Conservation (phyloP, 2,888 invertebrate species). For the Odontothrips loti region DNA sequence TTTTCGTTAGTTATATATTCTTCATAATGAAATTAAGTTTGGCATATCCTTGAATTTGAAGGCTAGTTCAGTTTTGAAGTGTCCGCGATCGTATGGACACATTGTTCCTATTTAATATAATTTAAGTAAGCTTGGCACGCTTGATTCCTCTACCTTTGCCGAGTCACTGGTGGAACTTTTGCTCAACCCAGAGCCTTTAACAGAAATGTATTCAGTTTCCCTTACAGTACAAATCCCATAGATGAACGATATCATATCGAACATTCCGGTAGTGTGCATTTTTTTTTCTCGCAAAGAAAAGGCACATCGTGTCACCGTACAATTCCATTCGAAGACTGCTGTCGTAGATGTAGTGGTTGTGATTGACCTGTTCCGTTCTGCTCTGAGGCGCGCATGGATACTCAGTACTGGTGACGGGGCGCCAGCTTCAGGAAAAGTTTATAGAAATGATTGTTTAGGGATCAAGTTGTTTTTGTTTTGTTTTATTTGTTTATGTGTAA, state of each 20-base stretch:
- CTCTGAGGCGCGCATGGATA: constrained; percentile 25
- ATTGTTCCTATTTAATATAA: constrained; percentile 25
- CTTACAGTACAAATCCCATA: background rate
- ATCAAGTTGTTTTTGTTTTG: constrained; percentile 27
- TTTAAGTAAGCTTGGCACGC: constrained; percentile 20
- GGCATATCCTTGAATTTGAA: constrained; percentile 11
- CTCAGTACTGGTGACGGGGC: constrained; percentile 21
- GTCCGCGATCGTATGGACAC: background rate
- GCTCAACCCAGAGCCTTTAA: constrained; percentile 13
- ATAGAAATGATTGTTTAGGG: constrained; percentile 23
- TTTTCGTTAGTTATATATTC: constrained; percentile 25
- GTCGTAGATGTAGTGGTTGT: constrained; percentile 22
- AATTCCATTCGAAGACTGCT: constrained; percentile 25
- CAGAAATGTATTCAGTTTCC: background rate
- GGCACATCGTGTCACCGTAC: constrained; percentile 23
- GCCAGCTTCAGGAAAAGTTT: constrained; percentile 19
- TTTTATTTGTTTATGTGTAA: constrained; percentile 26
- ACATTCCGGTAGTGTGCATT: constrained; percentile 22
- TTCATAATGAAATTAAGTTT: constrained; percentile 18
- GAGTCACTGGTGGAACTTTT: constrained; percentile 18
- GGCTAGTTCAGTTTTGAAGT: constrained; percentile 13
- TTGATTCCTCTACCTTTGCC: constrained; percentile 17
- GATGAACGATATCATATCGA: constrained; percentile 23
- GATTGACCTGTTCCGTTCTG: constrained; percentile 19
- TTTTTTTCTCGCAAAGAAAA: background rate